Evolutionary conservation across 2,113 vertebrate genomes (phyloP).

Genomic region (Peromyscus leucopus): DNA sequence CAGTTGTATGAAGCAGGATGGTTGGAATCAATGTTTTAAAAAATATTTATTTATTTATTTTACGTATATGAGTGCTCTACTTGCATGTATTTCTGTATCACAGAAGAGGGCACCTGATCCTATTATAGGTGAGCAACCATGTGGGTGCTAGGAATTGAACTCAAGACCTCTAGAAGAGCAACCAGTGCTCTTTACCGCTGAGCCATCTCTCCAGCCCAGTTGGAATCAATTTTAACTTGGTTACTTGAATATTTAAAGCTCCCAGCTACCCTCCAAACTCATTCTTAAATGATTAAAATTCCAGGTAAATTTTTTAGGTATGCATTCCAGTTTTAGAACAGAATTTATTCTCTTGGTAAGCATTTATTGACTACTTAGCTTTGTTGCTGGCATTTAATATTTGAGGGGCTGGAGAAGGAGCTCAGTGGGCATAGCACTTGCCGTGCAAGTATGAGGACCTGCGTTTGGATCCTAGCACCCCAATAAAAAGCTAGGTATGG

Average conservation of each 20-base stretch:
- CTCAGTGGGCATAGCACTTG: no score
- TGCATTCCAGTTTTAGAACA: not conserved
- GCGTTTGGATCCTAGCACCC: not conserved
- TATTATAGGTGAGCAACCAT: no score
- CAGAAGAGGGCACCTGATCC: no score
- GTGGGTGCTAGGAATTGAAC: no score
- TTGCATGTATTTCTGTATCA: no score
- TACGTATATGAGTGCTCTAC: no score
- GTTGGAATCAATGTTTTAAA: not conserved
- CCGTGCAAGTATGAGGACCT: not conserved
- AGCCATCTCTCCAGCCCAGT: no score
- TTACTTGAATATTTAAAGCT: not conserved
- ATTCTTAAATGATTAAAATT: conserved; percentile 58
- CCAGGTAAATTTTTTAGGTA: not conserved
- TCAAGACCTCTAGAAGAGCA: no score
- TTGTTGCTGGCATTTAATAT: conserved; percentile 6
- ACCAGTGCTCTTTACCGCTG: no score
- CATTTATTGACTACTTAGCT: conserved; percentile 15
- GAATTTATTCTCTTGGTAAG: conserved; percentile 10
- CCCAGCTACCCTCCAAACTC: not conserved
- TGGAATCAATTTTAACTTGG: not conserved
- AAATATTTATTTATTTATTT: no score
- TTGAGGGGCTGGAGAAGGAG: not conserved
- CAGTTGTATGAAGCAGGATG: not conserved
- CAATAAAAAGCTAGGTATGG: not conserved